phyloP scores from a whole-genome alignment of 2,888 invertebrate species.

The Hypomecis punctinalis region DNA sequence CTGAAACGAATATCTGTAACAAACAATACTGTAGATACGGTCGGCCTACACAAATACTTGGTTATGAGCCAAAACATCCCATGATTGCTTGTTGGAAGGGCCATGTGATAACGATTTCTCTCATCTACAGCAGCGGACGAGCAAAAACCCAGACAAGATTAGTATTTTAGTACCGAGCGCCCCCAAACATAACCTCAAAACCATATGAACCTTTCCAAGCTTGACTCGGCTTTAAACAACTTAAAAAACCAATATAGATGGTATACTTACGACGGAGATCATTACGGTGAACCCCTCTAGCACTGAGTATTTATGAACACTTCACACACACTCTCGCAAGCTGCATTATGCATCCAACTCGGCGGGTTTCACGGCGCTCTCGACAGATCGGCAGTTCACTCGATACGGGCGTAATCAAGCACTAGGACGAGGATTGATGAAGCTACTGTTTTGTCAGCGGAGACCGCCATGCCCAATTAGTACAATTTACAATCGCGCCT shows the following conservation, averaged over 20 bases:
- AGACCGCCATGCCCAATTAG: constrained; percentile 82
- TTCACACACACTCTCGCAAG: constrained; percentile 75
- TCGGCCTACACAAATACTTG: constrained; percentile 50
- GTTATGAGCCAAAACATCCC: constrained; percentile 57
- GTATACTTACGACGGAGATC: constrained; percentile 76
- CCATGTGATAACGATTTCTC: constrained; percentile 53
- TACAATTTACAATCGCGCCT: constrained; percentile 78
- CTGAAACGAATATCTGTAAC: constrained; percentile 29
- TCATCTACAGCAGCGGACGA: constrained; percentile 45
- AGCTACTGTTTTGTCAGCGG: constrained; percentile 73
- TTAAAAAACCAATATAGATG: constrained; percentile 55
- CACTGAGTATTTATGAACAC: constrained; percentile 81
- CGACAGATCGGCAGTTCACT: constrained; percentile 67
- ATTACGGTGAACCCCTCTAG: constrained; percentile 74
- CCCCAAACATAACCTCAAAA: constrained; percentile 80
- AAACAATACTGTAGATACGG: constrained; percentile 31
- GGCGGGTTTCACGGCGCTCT: constrained; percentile 63
- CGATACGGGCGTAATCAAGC: constrained; percentile 63
- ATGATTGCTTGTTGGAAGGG: constrained; percentile 50
- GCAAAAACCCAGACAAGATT: constrained; percentile 36
- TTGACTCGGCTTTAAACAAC: constrained; percentile 44
- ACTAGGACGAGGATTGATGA: constrained; percentile 70
- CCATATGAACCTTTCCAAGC: constrained; percentile 46
- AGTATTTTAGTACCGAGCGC: constrained; percentile 56
- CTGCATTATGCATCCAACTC: constrained; percentile 75